Evolutionary conservation across 2,797 vertebrate genomes (phyloP).

Genomic region (Orestias chungarensis): DNA sequence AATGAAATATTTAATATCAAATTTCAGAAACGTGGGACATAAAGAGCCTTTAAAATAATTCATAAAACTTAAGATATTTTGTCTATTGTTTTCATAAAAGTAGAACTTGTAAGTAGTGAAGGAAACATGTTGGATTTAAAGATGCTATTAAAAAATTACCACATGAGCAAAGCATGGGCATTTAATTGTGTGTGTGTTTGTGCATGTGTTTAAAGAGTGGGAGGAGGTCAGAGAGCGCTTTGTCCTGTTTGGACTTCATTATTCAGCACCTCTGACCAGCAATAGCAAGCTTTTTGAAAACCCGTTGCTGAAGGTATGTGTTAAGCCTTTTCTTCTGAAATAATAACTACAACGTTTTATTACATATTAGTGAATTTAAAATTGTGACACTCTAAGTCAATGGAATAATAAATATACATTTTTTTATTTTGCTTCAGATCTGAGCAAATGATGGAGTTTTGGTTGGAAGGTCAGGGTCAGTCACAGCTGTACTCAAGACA

Average conservation of each 20-base stretch:
- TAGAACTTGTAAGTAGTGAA: conserved; percentile 9
- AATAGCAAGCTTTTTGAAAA: conserved; percentile 29
- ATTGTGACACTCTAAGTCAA: background rate
- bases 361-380: background rate
- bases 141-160: conserved; percentile 25
- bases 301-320: conserved; percentile 53
- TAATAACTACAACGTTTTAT: background rate
- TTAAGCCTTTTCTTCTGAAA: background rate
- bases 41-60: background rate
- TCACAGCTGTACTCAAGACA: conserved; percentile 63
- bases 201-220: conserved; percentile 40
- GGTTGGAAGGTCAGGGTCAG: conserved; percentile 67
- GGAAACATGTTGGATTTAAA: background rate
- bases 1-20: background rate
- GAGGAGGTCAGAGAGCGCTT: conserved; percentile 62
- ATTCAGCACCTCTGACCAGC: conserved; percentile 42
- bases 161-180: conserved; percentile 35
- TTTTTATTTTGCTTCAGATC: conserved; percentile 40
- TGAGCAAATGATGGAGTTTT: conserved; percentile 73
- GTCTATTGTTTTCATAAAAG: background rate
- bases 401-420: background rate
- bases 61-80: background rate
- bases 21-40: background rate
- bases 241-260: conserved; percentile 60
- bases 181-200: conserved; percentile 18